Base-by-base conservation (phyloP, 2,888 invertebrate species). In the Julus scanicus region DNA sequence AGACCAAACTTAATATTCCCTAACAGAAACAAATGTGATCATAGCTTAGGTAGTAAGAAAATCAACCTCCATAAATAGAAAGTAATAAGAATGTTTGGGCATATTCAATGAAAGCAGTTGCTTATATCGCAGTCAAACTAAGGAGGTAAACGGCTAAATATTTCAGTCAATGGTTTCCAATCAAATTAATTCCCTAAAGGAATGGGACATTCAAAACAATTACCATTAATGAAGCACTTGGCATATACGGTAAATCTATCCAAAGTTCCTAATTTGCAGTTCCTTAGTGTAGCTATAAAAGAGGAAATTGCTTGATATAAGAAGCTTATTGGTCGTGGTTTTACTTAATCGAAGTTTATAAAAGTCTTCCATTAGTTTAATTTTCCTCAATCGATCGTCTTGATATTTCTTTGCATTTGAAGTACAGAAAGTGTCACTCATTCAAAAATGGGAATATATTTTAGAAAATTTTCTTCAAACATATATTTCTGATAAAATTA, bases 151-250 rank as follows among this genome's bases (percentile, higher is more conserved):
- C 11, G 37, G 13, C 80, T 2, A 37, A 80, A 80, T 80, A 80
- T 29, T 37, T 29, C 20, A 44, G 20, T 87, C 39, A 5, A 39
- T 80, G 83, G 83, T 87, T 80, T 83, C 37, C 20, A 29, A 71
- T 40, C 80, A 57, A 63, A 37, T 37, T 37, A 49, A 85, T 85
- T 49, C 48, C 11, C 17, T 49, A 29, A 71, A 44, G 87, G 80
- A 80, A 87, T 48, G 29, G 87, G 39, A 49, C 87, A 83, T 44
- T 37, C 17, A 87, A 17, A 87, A 37, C 71, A 71, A 20, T 71
- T 71, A 71, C 11, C 71, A 71, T 63, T 63, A n/a, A 63, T 71
- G 20, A 11, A 71, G 71, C 1, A 80, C 63, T 80, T 80, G 37
- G 29, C 9, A 80, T 20, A 11, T 11, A 80, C 29, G 80, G 20